Evolutionary conservation across 2,888 invertebrate species (phyloP), one percentile per base, ranked within the genome.

Genomic region (Callyntrura guangdongensis): DNA sequence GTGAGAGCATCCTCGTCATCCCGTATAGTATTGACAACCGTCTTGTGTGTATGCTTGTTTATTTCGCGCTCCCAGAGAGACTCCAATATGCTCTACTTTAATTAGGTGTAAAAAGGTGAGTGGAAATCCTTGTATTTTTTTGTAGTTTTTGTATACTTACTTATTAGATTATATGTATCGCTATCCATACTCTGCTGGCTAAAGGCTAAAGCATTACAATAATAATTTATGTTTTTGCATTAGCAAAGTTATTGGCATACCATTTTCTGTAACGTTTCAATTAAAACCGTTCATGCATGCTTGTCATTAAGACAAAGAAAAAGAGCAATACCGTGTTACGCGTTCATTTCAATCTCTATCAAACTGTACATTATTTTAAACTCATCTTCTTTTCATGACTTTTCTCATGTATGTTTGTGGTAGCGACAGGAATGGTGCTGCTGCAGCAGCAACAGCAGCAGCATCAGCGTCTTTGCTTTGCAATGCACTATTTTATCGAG

Each of bases 51-150:
- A 56, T 79, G 56, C n/a, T 64, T 72, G 81, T 59, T 81, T 72
- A 59, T 59, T 81, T 59, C 61, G 59, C 36, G 59, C 81, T 45
- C 8, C 27, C 27, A 27, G 8, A 12, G 53, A 77, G 81, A 81
- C 59, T 45, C 81, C 81, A 83, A 83, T 74, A 90, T 90, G 89
- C 89, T 90, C 89, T 69, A 90, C 89, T 90, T 90, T 90, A 90
- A 90, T 90, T 90, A 85, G 67, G 89, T 85, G 85, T 89, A 83
- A 85, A 89, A 90, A 90, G 89, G 89, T 90, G 89, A 90, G 89
- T 90, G 89, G 89, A 90, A 90, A 90, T 85, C 85, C 84, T 90
- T 90, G 85, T 90, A 77, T 85, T 85, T 90, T 89, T 69, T 56
- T 81, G 22, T 3, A 36, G 36, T 36, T 61, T 81, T 45, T 61